Percentiles rank a stretch among this genome's conserved stretches.
phyloP scores from a whole-genome alignment of 2,888 invertebrate species.

The Eurytoma californica region DNA sequence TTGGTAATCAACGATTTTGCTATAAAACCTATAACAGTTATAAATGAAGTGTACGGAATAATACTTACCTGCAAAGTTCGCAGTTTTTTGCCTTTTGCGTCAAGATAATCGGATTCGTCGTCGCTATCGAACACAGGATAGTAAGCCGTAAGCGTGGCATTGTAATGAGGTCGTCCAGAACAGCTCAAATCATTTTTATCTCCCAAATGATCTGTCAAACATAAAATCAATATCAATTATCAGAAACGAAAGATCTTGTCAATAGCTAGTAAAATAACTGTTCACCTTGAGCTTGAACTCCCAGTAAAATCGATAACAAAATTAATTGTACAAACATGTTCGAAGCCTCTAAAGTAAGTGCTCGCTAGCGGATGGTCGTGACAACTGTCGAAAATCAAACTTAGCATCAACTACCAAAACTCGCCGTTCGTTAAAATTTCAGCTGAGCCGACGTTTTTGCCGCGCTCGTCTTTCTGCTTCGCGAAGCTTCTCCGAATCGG shows the following conservation, averaged over 20 bases:
- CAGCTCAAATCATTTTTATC: slow-evolving; percentile 68
- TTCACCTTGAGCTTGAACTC: slow-evolving; percentile 11
- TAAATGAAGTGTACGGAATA: too few relatives aligned
- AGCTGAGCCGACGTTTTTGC: slow-evolving; percentile 14
- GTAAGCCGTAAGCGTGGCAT: slow-evolving; percentile 76
- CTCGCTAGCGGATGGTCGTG: background rate
- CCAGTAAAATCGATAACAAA: slow-evolving; percentile 6
- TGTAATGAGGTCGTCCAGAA: slow-evolving; percentile 72
- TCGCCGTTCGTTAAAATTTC: background rate
- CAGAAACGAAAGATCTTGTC: background rate
- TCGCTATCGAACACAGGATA: slow-evolving; percentile 76
- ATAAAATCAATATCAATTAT: background rate
- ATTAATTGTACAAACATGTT: slow-evolving; percentile 17
- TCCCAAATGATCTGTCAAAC: background rate
- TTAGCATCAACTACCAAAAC: background rate
- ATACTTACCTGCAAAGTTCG: slow-evolving; percentile 75
- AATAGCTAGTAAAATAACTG: background rate
- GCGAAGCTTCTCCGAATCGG: background rate
- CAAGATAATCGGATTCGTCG: slow-evolving; percentile 73
- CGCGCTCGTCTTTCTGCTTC: slow-evolving; percentile 8
- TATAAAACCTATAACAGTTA: too few relatives aligned
- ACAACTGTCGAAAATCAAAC: slow-evolving; percentile 17
- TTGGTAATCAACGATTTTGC: background rate
- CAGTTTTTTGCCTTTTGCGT: slow-evolving; percentile 74
- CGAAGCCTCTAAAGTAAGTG: background rate